phyloP scores from a whole-genome alignment of 2,888 invertebrate genomes.

The Caenorhabditis wallacei region DNA sequence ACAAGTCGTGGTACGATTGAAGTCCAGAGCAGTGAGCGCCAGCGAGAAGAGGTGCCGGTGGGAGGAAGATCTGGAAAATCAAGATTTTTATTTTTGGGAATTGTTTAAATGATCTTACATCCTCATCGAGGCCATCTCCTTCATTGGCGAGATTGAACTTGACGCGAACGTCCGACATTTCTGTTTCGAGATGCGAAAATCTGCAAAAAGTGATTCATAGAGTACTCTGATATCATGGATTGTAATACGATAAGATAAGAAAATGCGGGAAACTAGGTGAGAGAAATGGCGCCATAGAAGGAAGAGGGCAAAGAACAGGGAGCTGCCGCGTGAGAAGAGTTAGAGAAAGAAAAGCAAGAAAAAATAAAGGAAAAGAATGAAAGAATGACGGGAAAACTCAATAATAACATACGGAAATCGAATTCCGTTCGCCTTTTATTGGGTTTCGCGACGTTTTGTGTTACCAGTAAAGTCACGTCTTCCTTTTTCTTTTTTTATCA shows the following conservation, averaged over 20 bases:
- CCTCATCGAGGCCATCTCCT: constrained; percentile 46
- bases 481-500: constrained; percentile 8
- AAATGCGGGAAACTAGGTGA: constrained; percentile 13
- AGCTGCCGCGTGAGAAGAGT: constrained; percentile 2
- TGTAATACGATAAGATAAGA: constrained; percentile 33
- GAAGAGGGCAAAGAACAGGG: constrained; percentile 36
- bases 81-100: not conserved
- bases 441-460: not conserved
- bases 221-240: not conserved
- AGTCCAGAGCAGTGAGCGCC: constrained; percentile 81
- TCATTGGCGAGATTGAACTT: constrained; percentile 69
- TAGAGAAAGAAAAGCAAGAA: not conserved
- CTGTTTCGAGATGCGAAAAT: not conserved
- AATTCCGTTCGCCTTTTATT: constrained; percentile 38
- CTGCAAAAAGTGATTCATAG: constrained; percentile 17
- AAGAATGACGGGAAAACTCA: constrained; percentile 13
- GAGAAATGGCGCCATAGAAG: constrained; percentile 53
- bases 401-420: constrained; percentile 46
- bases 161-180: constrained; percentile 77
- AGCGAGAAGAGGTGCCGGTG: constrained; percentile 81
- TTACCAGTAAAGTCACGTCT: constrained; percentile 47
- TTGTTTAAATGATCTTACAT: constrained; percentile 7
- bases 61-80: constrained; percentile 76
- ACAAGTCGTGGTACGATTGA: constrained; percentile 79
- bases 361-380: not conserved